These are phyloP conservation scores for Microctonus brassicae DNA, from an alignment of 2,888 invertebrate genomes.

Conservation along the genomic window DNA sequence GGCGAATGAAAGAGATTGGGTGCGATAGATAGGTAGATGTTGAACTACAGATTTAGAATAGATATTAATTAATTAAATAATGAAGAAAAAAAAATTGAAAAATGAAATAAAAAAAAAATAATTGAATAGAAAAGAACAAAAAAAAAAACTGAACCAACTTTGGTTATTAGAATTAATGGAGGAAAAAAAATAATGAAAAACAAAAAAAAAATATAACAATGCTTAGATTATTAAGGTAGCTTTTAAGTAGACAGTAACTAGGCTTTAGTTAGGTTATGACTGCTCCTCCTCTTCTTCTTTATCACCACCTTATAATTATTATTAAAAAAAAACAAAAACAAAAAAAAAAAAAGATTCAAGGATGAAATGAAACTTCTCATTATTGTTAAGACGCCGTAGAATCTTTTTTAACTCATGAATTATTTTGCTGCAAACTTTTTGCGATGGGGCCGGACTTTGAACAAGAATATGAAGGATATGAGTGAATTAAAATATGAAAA, in stretches of 20 bases:
- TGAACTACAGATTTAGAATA: conserved; percentile 28
- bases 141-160: conserved; percentile 39
- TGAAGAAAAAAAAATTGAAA: conserved; percentile 22
- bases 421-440: conserved; percentile 30
- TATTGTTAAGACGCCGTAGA: conserved; percentile 1
- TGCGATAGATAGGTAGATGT: conserved; percentile 27
- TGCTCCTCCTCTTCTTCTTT: conserved; percentile 50
- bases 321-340: background rate
- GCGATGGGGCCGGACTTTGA: background rate
- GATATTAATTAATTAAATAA: conserved; percentile 29
- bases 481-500: background rate
- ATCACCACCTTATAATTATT: conserved; percentile 4
- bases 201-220: conserved; percentile 44
- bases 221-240: conserved; percentile 53
- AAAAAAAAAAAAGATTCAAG: conserved; percentile 6
- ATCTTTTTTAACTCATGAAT: conserved; percentile 19
- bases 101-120: conserved; percentile 33
- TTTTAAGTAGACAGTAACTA: conserved; percentile 56
- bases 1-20: conserved; percentile 7
- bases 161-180: conserved; percentile 27
- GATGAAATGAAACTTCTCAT: conserved; percentile 4
- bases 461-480: background rate
- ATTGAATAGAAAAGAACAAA: conserved; percentile 26
- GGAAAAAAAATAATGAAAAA: conserved; percentile 33
- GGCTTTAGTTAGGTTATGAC: conserved; percentile 61